These are phyloP conservation scores for Yasuhikotakia modesta DNA, from an alignment of 2,797 vertebrate genomes.

Conservation along the genomic window DNA sequence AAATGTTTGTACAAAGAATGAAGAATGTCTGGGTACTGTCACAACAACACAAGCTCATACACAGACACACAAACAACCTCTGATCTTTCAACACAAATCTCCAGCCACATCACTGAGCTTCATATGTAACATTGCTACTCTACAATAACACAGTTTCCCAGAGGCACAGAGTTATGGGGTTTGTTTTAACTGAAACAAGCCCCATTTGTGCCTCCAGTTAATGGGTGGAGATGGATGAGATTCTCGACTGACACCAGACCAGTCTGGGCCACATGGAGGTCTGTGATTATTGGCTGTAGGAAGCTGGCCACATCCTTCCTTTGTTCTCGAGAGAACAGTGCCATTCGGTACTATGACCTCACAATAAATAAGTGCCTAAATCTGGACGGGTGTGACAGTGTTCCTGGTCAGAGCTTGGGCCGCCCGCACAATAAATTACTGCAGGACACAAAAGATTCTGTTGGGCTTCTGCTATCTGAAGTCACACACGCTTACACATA, in stretches of 20 bases:
- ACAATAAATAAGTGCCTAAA: conserved; percentile 40
- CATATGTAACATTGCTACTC: neutral
- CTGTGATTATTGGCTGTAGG: conserved; percentile 1
- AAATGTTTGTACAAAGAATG: too few species aligned
- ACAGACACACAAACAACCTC: conserved; percentile 5
- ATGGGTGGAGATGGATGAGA: neutral
- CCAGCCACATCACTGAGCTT: conserved; percentile 3
- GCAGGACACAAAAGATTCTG: conserved; percentile 26
- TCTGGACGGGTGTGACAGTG: conserved; percentile 40
- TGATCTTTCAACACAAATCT: conserved; percentile 2
- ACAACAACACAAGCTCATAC: neutral
- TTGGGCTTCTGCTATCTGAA: conserved; percentile 33
- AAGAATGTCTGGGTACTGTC: too few species aligned
- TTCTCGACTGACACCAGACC: conserved; percentile 22
- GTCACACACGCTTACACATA: conserved; percentile 36
- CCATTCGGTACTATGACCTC: conserved; percentile 22
- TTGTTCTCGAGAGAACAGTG: conserved; percentile 48
- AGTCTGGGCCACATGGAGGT: conserved; percentile 2
- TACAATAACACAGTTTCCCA: conserved; percentile 6
- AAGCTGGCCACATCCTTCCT: conserved; percentile 35
- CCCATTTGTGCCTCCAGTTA: neutral
- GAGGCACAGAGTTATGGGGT: too few species aligned
- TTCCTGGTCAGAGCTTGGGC: conserved; percentile 49
- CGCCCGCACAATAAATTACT: conserved; percentile 34
- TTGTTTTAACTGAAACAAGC: neutral